Evolutionary conservation across 2,113 vertebrate genomes (phyloP), one percentile per base, ranked within the genome.

Genomic region (Hiodon tergisus): DNA sequence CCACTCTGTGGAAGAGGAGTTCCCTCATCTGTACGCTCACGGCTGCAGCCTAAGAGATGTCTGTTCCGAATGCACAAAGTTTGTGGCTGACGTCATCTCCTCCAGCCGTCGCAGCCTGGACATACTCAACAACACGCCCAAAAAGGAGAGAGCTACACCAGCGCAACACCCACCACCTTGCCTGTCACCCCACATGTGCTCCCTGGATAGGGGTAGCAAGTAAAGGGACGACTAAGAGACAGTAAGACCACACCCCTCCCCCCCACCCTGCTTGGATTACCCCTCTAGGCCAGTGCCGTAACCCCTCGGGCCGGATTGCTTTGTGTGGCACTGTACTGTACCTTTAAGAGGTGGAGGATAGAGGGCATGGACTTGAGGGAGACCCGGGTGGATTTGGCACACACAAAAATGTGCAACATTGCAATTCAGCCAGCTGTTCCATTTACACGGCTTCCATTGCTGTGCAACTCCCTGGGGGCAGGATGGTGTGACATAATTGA

Each of bases 101-200:
- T 98, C 96, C 78, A 98, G 97, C 84, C 93, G 96, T 72, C 94
- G 92, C 72, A 98, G 97, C 10, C 85, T 98, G 86, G 95, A 95
- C 54, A 88, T 94, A 54, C 93, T 96, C 80, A 94, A 98, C 75
- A 88, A 92, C 78, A 93, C 92, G 0, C 93, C 93, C 0, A 88
- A 87, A 83, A 89, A 89, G 75, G 85, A 89, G 72, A 83, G 81
- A 72, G 71, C 79, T 48, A 60, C 81, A 3, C 68, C 80, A 16
- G 5, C 66, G 31, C 5, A 54, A 60, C 67, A 67, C 59, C 54
- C 76, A 2, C 78, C 63, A 58, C 50, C 60, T 11, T 67, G 16
- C 51, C 14, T 63, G 50, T 70, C 70, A 31, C 78, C 75, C 78
- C 76, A 3, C 69, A 67, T 63, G 50, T 50, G 31, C 31, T 31